Percentiles rank a stretch among this genome's conserved stretches.
These are phyloP conservation scores for Rousettus madagascariensis DNA, from an alignment of 2,797 vertebrate species.

Conservation along the genomic window DNA sequence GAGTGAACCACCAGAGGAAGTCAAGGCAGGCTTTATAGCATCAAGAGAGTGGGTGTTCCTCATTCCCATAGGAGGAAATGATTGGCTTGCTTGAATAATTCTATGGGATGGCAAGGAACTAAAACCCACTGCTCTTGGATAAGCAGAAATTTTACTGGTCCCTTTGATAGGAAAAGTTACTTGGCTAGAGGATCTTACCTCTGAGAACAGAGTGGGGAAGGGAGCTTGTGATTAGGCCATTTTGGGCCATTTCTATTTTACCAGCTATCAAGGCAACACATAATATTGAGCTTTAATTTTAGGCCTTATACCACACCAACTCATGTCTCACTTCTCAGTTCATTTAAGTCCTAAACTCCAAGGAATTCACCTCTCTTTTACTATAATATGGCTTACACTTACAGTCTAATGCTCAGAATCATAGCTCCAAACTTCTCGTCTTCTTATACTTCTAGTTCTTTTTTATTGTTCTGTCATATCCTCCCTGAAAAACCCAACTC, in stretches of 20 bases:
- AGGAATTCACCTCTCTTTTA: neutral
- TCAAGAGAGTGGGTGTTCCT: neutral
- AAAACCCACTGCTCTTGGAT: neutral
- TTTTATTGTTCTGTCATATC: neutral
- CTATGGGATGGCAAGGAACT: neutral
- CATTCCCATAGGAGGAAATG: neutral
- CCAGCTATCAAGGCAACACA: neutral
- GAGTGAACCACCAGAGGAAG: neutral
- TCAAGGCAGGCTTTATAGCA: neutral
- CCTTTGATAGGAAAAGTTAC: neutral
- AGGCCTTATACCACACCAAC: neutral
- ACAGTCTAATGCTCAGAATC: neutral
- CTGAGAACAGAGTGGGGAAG: neutral
- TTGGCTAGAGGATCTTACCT: neutral
- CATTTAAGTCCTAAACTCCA: neutral
- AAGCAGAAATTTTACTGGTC: neutral
- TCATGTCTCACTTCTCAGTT: neutral
- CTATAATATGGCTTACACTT: neutral
- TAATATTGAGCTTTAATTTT: neutral
- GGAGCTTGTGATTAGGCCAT: neutral
- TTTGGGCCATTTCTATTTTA: neutral
- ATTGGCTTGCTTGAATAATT: neutral
- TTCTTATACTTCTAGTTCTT: neutral
- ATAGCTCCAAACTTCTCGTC: neutral
- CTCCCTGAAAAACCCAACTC: neutral